phyloP scores from a whole-genome alignment of 1,140 invertebrate species.

The Tyrophagus putrescentiae region DNA sequence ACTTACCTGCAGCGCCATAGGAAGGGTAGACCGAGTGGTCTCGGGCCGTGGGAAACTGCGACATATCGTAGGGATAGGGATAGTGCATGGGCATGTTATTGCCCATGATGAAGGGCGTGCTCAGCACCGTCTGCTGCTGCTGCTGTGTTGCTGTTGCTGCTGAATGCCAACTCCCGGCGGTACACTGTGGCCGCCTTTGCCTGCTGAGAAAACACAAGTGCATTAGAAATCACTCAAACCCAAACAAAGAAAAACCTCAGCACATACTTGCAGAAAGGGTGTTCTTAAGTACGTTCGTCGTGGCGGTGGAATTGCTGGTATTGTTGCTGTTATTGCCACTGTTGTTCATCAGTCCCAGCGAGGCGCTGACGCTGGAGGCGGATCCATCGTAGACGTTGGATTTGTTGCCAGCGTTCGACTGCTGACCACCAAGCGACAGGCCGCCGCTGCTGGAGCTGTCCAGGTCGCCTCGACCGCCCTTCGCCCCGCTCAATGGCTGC shows the following conservation, averaged over 20 bases:
- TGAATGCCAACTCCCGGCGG: conserved; percentile 12
- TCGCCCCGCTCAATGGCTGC: neutral
- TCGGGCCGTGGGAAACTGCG: neutral
- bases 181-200: conserved; percentile 17
- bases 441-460: neutral
- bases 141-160: neutral
- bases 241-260: neutral
- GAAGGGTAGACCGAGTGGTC: neutral
- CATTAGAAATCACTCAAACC: neutral
- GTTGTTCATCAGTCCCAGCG: conserved; percentile 5
- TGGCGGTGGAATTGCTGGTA: conserved; percentile 17
- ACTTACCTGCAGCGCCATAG: conserved; percentile 2
- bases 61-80: neutral
- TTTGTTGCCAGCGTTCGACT: neutral
- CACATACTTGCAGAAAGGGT: conserved; percentile 20
- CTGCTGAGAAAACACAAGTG: conserved; percentile 1
- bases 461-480: neutral
- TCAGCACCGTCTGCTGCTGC: neutral
- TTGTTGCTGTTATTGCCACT: too few relatives aligned
- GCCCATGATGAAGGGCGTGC: conserved; percentile 9
- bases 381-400: neutral
- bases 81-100: conserved; percentile 1
- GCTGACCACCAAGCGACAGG: neutral
- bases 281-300: conserved; percentile 20
- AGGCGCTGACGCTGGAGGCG: neutral